Conservation (phyloP, 1,140 invertebrate species). For the Megalopta genalis region DNA sequence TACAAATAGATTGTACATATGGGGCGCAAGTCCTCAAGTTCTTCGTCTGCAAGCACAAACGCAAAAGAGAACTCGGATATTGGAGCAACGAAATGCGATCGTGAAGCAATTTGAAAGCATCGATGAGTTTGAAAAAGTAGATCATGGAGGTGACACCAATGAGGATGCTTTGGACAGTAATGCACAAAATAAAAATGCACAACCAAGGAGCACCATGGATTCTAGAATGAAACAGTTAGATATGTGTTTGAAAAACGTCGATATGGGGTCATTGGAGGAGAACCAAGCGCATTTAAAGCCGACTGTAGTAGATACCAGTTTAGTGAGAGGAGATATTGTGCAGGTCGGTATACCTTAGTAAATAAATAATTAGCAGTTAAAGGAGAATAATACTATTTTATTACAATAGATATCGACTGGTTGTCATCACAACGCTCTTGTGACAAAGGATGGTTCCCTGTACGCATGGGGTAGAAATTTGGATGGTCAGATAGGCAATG, state of each 20-base stretch:
- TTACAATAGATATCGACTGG: constrained; percentile 83
- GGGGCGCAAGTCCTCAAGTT: constrained; percentile 90
- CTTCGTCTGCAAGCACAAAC: constrained; percentile 85
- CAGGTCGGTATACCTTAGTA: constrained; percentile 74
- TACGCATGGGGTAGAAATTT: constrained; percentile 87
- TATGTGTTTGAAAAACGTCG: constrained; percentile 65
- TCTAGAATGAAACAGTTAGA: constrained; percentile 37
- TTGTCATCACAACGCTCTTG: constrained; percentile 84
- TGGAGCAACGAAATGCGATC: constrained; percentile 75
- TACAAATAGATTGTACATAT: constrained; percentile 86
- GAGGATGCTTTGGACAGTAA: constrained; percentile 42
- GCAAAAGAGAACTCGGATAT: constrained; percentile 81
- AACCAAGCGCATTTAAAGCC: constrained; percentile 81
- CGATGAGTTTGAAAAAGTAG: constrained; percentile 53
- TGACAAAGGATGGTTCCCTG: constrained; percentile 84
- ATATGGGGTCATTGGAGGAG: constrained; percentile 69
- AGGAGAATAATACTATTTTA: not conserved
- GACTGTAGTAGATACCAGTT: constrained; percentile 81
- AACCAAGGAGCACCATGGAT: constrained; percentile 45
- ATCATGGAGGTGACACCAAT: constrained; percentile 38
- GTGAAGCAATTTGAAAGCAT: constrained; percentile 68
- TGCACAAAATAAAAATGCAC: constrained; percentile 45
- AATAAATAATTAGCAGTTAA: too few species aligned
- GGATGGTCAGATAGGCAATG: constrained; percentile 87
- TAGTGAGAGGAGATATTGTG: constrained; percentile 81